Evolutionary conservation across 2,888 invertebrate genomes (phyloP), one percentile per base, ranked within the genome.

Genomic region (Anoplius nigerrimus): DNA sequence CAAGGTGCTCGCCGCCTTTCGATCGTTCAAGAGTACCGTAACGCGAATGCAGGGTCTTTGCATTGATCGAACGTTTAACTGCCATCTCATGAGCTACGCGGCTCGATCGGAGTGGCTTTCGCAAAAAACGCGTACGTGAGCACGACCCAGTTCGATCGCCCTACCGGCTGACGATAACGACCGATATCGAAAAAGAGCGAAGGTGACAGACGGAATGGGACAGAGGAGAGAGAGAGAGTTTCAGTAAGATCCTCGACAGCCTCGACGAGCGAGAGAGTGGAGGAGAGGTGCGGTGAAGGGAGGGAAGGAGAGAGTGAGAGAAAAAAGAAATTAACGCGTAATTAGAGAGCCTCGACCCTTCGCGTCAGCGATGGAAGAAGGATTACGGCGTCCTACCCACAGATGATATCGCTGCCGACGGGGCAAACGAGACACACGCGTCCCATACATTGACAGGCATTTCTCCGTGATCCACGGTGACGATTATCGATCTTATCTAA

Each of bases 281-380:
- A 13, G 34, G 6, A 34, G 34, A 34, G 34, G 11, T n/a, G 43
- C 16, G 59, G 16, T 22, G n/a, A 5, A 27, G n/a, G n/a, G 34
- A 8, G 22, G 58, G 54, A 20, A 21, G 52, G 27, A 34, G 45
- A 27, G 45, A 45, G 42, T 42, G 53, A 21, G 42, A 51, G 64
- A 62, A 21, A 55, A 64, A 64, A 59, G 63, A 69, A 60, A 61
- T 73, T 71, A 71, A 69, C 64, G 53, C 52, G 62, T 56, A 72
- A 73, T 75, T 71, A 69, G 62, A 64, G 57, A 43, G 22, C n/a
- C 27, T 15, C 53, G 61, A 22, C 51, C 27, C 58, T 20, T 69
- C 62, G 51, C 62, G 56, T 66, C 63, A 43, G 57, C 64, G 58
- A 68, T 57, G 52, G 56, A 66, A 56, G 65, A 53, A 62, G 56